Conservation (phyloP, 1,140 invertebrate genomes). For the Onthophagus taurus region DNA sequence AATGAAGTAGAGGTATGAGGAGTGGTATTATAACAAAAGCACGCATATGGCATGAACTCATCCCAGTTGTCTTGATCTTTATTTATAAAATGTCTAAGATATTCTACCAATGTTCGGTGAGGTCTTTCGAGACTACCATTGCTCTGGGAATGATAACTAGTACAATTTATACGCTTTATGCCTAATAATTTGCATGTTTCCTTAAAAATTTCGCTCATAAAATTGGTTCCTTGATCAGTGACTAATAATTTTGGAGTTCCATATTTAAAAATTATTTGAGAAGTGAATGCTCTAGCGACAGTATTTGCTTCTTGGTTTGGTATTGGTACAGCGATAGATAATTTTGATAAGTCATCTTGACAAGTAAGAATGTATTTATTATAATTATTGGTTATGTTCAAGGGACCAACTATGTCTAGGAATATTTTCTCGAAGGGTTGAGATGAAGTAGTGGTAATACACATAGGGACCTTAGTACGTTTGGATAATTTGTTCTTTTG, state of each 20-base stretch:
- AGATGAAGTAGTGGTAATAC: no score
- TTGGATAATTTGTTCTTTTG: neutral
- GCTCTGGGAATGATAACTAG: slow-evolving; percentile 20
- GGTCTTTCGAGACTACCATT: slow-evolving; percentile 26
- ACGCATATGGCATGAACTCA: slow-evolving; percentile 24
- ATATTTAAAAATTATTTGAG: no score
- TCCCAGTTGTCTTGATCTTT: slow-evolving; percentile 29
- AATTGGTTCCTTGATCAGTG: slow-evolving; percentile 22
- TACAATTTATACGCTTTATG: slow-evolving; percentile 12
- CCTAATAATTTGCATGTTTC: slow-evolving; percentile 16
- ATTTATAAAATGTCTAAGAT: slow-evolving; percentile 30
- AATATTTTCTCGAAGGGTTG: no score
- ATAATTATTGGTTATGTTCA: neutral
- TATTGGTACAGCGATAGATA: slow-evolving; percentile 9
- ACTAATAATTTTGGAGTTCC: slow-evolving; percentile 13
- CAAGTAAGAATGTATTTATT: slow-evolving; percentile 17
- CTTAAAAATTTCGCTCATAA: slow-evolving; percentile 16
- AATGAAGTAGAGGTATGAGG: slow-evolving; percentile 18
- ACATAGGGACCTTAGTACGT: slow-evolving; percentile 2
- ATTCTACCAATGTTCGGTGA: slow-evolving; percentile 28
- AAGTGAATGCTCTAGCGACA: neutral
- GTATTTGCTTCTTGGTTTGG: slow-evolving; percentile 4
- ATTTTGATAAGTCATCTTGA: slow-evolving; percentile 17
- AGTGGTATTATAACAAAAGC: slow-evolving; percentile 29
- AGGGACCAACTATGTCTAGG: no score